phyloP scores from a whole-genome alignment of 2,888 invertebrate species.

The Agonum fuliginosum region DNA sequence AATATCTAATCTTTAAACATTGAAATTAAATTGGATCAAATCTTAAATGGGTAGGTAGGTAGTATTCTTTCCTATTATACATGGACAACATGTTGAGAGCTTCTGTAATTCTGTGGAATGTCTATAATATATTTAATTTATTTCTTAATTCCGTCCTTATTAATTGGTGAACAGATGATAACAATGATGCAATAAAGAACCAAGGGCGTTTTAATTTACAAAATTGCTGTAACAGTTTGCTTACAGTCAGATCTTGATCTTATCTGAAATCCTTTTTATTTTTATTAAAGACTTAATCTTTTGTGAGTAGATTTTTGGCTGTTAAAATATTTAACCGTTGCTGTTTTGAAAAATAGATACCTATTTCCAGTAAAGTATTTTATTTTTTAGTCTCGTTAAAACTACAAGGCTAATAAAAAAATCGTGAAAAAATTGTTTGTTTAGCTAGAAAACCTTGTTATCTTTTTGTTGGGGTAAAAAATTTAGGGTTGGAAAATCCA shows the following conservation, averaged over 20 bases:
- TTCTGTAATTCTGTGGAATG: neutral
- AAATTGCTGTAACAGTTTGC: neutral
- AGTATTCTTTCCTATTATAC: neutral
- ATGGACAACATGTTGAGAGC: neutral
- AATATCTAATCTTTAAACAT: too few species aligned
- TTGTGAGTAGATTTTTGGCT: neutral
- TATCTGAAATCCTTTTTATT: neutral
- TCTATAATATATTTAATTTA: constrained; percentile 29
- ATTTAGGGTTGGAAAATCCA: neutral
- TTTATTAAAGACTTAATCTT: neutral
- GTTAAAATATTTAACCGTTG: neutral
- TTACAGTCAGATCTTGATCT: neutral
- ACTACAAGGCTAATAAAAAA: neutral
- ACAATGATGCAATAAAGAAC: constrained; percentile 1
- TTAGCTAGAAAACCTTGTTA: constrained; percentile 15
- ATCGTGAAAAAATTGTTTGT: constrained; percentile 1
- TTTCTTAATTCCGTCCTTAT: constrained; percentile 41
- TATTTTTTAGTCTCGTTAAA: too few species aligned
- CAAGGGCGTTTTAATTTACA: constrained; percentile 45
- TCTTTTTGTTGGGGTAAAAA: neutral
- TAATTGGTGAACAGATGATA: constrained; percentile 23
- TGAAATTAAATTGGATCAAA: too few species aligned
- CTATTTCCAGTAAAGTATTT: too few species aligned
- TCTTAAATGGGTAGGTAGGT: too few species aligned
- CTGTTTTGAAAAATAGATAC: neutral